phyloP scores from a whole-genome alignment of 2,797 vertebrate genomes.

The Schizopygopsis malacanthus region DNA sequence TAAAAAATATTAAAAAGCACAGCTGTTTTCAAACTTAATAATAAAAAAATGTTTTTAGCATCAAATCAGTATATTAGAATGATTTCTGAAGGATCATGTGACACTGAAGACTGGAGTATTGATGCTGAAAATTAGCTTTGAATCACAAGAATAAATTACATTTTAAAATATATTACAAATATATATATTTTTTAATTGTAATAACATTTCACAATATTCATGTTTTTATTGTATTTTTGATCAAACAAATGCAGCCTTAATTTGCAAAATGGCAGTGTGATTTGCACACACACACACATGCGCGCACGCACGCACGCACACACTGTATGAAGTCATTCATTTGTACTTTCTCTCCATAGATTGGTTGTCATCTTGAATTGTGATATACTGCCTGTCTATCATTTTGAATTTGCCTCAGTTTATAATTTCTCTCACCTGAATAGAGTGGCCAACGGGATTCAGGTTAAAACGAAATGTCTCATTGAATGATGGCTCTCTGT shows the following conservation, averaged over 20 bases:
- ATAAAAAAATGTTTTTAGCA: slow-evolving; percentile 2
- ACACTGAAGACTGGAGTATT: not conserved
- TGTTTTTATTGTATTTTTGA: not conserved
- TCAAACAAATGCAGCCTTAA: not conserved
- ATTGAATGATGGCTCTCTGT: slow-evolving; percentile 96
- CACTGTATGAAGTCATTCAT: not conserved
- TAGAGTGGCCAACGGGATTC: slow-evolving; percentile 94
- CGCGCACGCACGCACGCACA: not conserved
- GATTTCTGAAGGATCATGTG: not conserved
- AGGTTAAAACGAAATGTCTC: slow-evolving; percentile 96
- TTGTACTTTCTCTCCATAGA: not conserved
- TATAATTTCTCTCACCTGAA: slow-evolving; percentile 83
- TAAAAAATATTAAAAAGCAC: not conserved
- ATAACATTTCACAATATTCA: not conserved
- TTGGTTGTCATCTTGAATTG: not conserved
- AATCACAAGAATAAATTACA: not conserved
- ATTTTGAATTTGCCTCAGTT: not conserved
- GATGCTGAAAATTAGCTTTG: not conserved
- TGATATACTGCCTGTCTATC: not conserved
- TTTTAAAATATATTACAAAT: not conserved
- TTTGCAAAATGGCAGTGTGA: no score
- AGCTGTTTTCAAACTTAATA: not conserved
- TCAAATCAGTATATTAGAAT: not conserved
- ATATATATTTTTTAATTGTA: not conserved
- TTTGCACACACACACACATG: no score